phyloP scores from a whole-genome alignment of 2,888 invertebrate genomes.

The Gortyna flavago region DNA sequence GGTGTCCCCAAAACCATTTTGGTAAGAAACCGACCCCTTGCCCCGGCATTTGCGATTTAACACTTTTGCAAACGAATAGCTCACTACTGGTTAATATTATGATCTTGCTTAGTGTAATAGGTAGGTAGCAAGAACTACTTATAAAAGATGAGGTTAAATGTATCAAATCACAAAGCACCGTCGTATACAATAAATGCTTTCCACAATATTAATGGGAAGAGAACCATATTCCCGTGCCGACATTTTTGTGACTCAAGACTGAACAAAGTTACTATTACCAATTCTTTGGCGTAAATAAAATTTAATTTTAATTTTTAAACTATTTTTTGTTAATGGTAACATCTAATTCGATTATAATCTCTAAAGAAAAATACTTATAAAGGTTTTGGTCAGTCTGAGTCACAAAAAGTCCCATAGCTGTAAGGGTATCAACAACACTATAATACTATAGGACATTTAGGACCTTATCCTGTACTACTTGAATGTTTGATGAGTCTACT shows the following conservation, averaged over 20 bases:
- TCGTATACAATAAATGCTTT: slow-evolving; percentile 81
- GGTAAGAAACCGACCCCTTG: slow-evolving; percentile 80
- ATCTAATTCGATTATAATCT: slow-evolving; percentile 27
- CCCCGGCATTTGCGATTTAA: slow-evolving; percentile 65
- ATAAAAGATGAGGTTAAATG: slow-evolving; percentile 15
- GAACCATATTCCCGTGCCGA: slow-evolving; percentile 72
- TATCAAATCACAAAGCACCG: slow-evolving; percentile 70
- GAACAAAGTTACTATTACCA: slow-evolving; percentile 20
- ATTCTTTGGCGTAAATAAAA: slow-evolving; percentile 17
- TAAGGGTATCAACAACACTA: slow-evolving; percentile 50
- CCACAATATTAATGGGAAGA: slow-evolving; percentile 72
- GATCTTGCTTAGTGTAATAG: slow-evolving; percentile 11
- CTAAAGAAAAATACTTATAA: slow-evolving; percentile 23
- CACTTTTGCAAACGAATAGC: slow-evolving; percentile 25
- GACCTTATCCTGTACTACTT: slow-evolving; percentile 48
- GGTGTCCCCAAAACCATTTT: slow-evolving; percentile 78
- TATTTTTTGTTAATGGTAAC: slow-evolving; percentile 17
- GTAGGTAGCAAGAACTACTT: slow-evolving; percentile 9
- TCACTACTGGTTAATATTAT: slow-evolving; percentile 12
- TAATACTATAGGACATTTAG: slow-evolving; percentile 48
- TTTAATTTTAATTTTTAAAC: slow-evolving; percentile 4
- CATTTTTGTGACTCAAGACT: slow-evolving; percentile 56
- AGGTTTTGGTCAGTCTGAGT: slow-evolving; percentile 21
- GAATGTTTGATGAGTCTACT: slow-evolving; percentile 46
- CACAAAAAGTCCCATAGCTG: slow-evolving; percentile 37